phyloP scores from a whole-genome alignment of 2,888 invertebrate genomes.

The Fragum fragum region DNA sequence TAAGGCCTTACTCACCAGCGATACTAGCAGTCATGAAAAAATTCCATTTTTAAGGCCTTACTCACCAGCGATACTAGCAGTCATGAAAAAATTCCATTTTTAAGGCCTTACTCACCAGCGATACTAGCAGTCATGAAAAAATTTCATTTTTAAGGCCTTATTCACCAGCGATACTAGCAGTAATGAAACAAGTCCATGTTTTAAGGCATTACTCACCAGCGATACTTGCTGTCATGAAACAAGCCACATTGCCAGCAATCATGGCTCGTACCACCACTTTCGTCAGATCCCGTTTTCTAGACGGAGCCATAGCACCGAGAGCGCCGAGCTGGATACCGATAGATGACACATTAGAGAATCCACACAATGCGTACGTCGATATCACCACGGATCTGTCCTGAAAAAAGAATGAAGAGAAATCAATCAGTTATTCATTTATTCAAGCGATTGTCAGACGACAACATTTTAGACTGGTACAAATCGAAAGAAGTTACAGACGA shows the following conservation, averaged over 20 bases:
- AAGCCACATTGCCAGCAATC: constrained; percentile 86
- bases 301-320: constrained; percentile 81
- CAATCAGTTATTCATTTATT: too few species aligned
- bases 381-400: constrained; percentile 81
- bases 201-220: constrained; percentile 82
- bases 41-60: too few species aligned
- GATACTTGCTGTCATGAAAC: constrained; percentile 86
- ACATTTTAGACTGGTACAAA: too few species aligned
- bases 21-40: constrained; percentile 86
- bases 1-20: constrained; percentile 83
- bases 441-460: too few species aligned
- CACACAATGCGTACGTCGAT: constrained; percentile 85
- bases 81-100: constrained; percentile 86
- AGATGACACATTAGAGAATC: constrained; percentile 83
- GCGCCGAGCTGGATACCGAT: constrained; percentile 83
- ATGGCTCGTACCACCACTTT: constrained; percentile 83
- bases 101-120: constrained; percentile 82
- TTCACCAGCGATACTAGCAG: constrained; percentile 85
- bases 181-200: constrained; percentile 86
- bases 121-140: constrained; percentile 86
- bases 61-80: constrained; percentile 85
- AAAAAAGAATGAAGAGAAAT: constrained; percentile 19
- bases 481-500: too few species aligned
- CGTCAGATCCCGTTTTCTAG: constrained; percentile 76
- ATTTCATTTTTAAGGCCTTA: too few species aligned